Percentiles rank a stretch among this genome's conserved stretches.
Conservation (phyloP, 2,113 vertebrate species). For the Petrocephalus microphthalmus region DNA sequence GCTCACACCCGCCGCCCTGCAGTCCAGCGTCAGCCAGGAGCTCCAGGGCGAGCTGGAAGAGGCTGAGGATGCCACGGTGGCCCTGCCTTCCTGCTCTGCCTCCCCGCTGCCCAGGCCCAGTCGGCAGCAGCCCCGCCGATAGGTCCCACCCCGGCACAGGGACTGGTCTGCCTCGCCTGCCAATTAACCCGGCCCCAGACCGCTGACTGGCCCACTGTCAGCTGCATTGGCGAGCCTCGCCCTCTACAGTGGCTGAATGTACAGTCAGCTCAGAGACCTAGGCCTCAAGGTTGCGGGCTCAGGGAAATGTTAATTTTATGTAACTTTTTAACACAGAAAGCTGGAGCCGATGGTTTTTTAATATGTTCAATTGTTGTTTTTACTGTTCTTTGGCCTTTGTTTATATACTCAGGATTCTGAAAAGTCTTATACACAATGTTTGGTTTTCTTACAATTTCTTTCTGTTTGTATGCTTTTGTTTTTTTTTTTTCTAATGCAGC, state of each 20-base stretch:
- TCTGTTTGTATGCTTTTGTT: slow-evolving; percentile 25
- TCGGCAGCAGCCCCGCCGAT: slow-evolving; percentile 80
- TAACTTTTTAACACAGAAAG: slow-evolving; percentile 18
- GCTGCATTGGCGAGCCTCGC: slow-evolving; percentile 22
- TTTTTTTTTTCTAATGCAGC: slow-evolving; percentile 38
- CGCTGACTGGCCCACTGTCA: slow-evolving; percentile 12
- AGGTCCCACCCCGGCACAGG: slow-evolving; percentile 38
- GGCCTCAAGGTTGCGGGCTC: not conserved
- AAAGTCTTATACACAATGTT: slow-evolving; percentile 28
- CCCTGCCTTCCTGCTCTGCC: slow-evolving; percentile 61
- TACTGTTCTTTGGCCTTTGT: slow-evolving; percentile 36
- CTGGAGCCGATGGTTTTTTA: slow-evolving; percentile 7
- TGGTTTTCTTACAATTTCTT: slow-evolving; percentile 17
- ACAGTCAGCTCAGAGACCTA: slow-evolving; percentile 5
- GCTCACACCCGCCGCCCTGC: slow-evolving; percentile 92
- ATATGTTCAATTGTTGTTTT: slow-evolving; percentile 34
- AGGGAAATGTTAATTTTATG: not conserved
- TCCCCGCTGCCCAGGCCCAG: slow-evolving; percentile 66
- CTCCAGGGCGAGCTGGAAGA: slow-evolving; percentile 89
- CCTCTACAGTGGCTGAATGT: slow-evolving; percentile 17
- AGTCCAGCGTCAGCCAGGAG: slow-evolving; percentile 96
- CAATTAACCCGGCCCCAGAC: not conserved
- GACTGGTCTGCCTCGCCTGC: slow-evolving; percentile 15
- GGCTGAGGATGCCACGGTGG: slow-evolving; percentile 78
- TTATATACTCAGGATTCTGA: slow-evolving; percentile 60